A percentile compares a stretch with the other conserved stretches of the same genome.
Evolutionary conservation across 2,888 invertebrate genomes (phyloP).

Genomic region (Stenolophus ochropezus): DNA sequence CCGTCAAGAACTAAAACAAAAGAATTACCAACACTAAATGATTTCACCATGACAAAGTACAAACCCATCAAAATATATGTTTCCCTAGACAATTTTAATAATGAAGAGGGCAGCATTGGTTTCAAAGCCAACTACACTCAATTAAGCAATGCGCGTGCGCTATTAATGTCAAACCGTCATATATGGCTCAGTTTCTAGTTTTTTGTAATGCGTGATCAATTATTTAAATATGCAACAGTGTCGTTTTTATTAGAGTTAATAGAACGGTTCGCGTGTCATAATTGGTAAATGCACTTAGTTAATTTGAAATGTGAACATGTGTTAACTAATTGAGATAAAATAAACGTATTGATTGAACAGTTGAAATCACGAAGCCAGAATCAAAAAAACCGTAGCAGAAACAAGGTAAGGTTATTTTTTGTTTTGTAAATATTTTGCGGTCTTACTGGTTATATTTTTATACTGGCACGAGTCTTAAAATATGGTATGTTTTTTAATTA

Average conservation of each 20-base stretch:
- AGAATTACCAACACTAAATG: constrained; percentile 44
- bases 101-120: constrained; percentile 46
- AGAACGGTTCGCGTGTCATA: constrained; percentile 56
- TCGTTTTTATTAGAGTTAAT: constrained; percentile 54
- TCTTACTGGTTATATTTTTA: constrained; percentile 4
- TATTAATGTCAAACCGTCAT: constrained; percentile 30
- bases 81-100: constrained; percentile 48
- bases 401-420: neutral
- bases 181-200: constrained; percentile 5
- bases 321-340: constrained; percentile 58
- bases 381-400: neutral
- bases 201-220: constrained; percentile 54
- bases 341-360: constrained; percentile 41
- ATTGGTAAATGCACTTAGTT: constrained; percentile 60
- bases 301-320: constrained; percentile 57
- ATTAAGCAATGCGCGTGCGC: constrained; percentile 40
- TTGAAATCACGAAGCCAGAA: constrained; percentile 19
- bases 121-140: constrained; percentile 38
- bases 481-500: constrained; percentile 7
- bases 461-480: constrained; percentile 13
- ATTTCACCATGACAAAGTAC: constrained; percentile 31
- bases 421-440: too few species aligned
- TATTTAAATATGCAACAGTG: constrained; percentile 60
- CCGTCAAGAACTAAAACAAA: constrained; percentile 44
- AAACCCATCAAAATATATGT: constrained; percentile 58